A percentile compares a stretch with the other conserved stretches of the same genome.
These are phyloP conservation scores for Xestia rhomboidea DNA, from an alignment of 2,888 invertebrate species.

Conservation along the genomic window DNA sequence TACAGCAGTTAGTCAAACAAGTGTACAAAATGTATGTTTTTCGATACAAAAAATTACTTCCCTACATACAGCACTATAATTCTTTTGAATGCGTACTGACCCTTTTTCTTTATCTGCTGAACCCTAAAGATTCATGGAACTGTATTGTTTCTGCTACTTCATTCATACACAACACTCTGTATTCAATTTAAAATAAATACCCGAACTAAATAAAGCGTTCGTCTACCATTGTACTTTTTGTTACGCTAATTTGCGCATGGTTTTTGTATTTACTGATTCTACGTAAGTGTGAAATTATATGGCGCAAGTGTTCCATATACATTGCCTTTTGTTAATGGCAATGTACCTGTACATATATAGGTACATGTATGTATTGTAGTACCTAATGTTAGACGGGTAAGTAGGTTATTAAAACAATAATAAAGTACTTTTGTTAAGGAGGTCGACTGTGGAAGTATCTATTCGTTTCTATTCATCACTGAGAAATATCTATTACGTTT, in stretches of 20 bases:
- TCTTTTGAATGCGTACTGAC: not conserved
- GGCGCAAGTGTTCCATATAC: not conserved
- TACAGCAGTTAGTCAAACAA: not conserved
- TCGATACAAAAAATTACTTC: no score
- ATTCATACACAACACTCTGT: not conserved
- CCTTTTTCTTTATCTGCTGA: constrained; percentile 3
- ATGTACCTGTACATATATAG: not conserved
- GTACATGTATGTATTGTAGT: not conserved
- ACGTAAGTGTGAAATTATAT: constrained; percentile 2
- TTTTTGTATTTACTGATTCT: not conserved
- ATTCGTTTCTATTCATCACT: not conserved
- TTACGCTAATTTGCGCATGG: not conserved
- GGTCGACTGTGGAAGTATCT: not conserved
- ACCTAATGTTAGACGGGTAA: not conserved
- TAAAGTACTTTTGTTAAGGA: not conserved
- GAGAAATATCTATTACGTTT: not conserved
- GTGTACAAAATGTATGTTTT: not conserved
- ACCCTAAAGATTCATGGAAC: not conserved
- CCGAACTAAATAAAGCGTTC: not conserved
- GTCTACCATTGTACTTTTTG: constrained; percentile 3
- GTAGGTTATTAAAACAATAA: not conserved
- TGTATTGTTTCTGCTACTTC: not conserved
- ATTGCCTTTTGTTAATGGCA: not conserved
- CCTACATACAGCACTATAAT: not conserved
- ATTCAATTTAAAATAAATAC: not conserved